Evolutionary conservation across 2,888 invertebrate species (phyloP).

Genomic region (Xestia sexstrigata): DNA sequence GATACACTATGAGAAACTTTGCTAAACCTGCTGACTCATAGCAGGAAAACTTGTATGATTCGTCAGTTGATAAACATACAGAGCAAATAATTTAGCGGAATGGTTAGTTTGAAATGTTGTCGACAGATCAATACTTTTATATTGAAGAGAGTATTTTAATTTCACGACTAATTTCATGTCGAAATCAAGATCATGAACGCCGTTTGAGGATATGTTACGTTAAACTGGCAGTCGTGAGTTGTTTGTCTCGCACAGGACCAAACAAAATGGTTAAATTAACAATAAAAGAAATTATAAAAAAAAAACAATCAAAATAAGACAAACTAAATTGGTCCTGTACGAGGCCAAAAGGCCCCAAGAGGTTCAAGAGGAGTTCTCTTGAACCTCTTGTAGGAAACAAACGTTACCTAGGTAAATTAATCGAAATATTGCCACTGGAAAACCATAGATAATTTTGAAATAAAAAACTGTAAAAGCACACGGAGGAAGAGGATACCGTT

Average conservation of each 20-base stretch:
- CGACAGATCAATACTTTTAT: not conserved
- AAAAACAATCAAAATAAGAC: too few species aligned
- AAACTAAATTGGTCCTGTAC: too few species aligned
- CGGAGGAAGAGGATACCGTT: slow-evolving; percentile 48
- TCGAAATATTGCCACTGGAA: not conserved
- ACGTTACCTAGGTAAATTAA: not conserved
- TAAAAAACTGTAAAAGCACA: slow-evolving; percentile 38
- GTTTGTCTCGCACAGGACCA: too few species aligned
- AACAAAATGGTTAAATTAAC: too few species aligned
- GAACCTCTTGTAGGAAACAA: not conserved
- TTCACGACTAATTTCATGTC: not conserved
- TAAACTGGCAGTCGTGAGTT: not conserved
- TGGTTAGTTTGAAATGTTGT: not conserved
- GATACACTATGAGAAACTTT: not conserved
- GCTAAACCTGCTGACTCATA: not conserved
- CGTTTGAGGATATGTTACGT: not conserved
- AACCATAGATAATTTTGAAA: slow-evolving; percentile 18
- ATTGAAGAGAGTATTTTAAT: not conserved
- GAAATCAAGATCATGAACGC: not conserved
- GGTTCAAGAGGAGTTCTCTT: too few species aligned
- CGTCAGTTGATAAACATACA: not conserved
- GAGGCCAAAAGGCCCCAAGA: too few species aligned
- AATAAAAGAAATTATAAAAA: too few species aligned
- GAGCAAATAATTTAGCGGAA: slow-evolving; percentile 10
- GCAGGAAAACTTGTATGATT: slow-evolving; percentile 6